A percentile compares a stretch with the other conserved stretches of the same genome.
Evolutionary conservation across 2,888 invertebrate species (phyloP).

Genomic region (Calliopum simillimum): DNA sequence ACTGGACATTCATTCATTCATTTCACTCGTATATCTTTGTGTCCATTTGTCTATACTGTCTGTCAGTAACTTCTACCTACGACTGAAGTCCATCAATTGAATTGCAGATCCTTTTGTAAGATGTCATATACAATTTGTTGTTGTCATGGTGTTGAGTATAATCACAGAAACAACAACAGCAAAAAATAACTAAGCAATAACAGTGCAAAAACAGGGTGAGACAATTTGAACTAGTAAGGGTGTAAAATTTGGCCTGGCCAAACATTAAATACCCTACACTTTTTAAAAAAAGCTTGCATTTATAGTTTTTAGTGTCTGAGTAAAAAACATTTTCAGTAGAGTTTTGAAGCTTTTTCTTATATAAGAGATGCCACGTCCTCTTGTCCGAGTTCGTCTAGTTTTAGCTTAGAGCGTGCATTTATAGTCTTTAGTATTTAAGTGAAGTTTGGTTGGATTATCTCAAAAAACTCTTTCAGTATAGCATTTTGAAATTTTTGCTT

Average conservation of each 20-base stretch:
- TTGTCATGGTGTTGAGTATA: background rate
- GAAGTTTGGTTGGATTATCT: no score
- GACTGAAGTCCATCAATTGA: slow-evolving; percentile 6
- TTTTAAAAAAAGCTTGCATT: no score
- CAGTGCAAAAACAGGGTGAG: background rate
- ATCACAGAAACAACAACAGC: background rate
- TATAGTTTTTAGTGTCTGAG: no score
- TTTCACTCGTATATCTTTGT: background rate
- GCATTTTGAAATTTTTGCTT: no score
- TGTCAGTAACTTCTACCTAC: background rate
- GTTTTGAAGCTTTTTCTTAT: no score
- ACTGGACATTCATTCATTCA: background rate
- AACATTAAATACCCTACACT: no score
- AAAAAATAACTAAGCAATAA: background rate
- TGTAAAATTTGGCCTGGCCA: background rate
- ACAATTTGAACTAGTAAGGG: background rate
- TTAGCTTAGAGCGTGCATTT: no score
- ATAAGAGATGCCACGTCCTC: no score
- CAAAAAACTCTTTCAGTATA: no score
- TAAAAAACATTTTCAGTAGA: no score
- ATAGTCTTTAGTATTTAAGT: no score
- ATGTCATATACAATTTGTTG: slow-evolving; percentile 11
- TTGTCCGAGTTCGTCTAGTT: no score
- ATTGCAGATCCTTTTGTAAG: background rate
- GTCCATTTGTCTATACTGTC: background rate